Base-by-base conservation (phyloP, 2,888 invertebrate species). In the Pheosia tremula region DNA sequence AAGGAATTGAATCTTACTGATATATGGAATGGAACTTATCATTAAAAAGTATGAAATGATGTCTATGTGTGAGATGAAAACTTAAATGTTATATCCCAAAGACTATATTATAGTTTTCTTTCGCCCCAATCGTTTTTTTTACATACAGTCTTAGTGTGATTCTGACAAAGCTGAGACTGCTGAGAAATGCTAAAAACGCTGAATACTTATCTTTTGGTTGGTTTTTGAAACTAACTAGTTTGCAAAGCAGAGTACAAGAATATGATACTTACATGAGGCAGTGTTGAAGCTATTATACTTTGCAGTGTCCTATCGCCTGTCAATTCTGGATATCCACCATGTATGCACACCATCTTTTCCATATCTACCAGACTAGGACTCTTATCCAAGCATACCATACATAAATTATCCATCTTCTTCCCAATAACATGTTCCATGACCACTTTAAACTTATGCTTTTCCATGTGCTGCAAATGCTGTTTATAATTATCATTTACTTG, bases 391-490 rank as follows among this genome's bases (percentile, higher is more conserved):
- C 93, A 93, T 7, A 93, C 68, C 0, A 85, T 67, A 74, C 93
- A 93, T 3, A 93, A 61, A 41, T 74, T 75, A 61, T 90, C 81
- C 68, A 85, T 86, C 62, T 84, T 86, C 50, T 79, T 79, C 24
- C 86, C 79, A 38, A 92, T 64, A 4, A 93, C 64, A 77, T 87
- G 82, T 37, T 87, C 74, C 66, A 93, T 75, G 0, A 87, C 71
- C 11, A 61, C 80, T 69, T 87, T 86, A 62, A 93, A 93, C 59
- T 88, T 89, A 69, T 93, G 93, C 65, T 91, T 93, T 55, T 93
- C 93, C 24, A 89, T 70, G 71, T 93, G 93, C 49, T 87, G 87
- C 37, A 91, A 74, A 71, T 89, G 88, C 36, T 77, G 58, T 3
- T 77, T 74, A 9, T 85, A 82, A 55, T 76, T 77, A 0, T 80